Percentiles rank a stretch among this genome's conserved stretches.
Conservation (phyloP, 2,888 invertebrate species). For the Tortrix viridana region DNA sequence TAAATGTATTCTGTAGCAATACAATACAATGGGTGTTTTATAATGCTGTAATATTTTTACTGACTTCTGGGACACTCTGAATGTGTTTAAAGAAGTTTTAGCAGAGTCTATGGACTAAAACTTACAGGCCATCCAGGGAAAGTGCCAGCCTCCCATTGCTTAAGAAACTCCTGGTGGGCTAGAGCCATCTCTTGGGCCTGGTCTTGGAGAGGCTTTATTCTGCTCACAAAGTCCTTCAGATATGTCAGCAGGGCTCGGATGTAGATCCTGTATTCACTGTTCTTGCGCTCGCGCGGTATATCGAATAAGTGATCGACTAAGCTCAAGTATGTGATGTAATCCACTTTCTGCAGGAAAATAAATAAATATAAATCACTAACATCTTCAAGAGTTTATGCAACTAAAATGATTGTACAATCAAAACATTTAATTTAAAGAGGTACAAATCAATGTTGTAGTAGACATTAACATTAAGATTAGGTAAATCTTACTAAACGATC, state of each 20-base stretch:
- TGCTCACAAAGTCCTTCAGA: slow-evolving; percentile 90
- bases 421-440: no score
- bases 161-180: slow-evolving; percentile 91
- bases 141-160: slow-evolving; percentile 94
- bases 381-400: no score
- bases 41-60: no score
- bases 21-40: no score
- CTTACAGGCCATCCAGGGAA: slow-evolving; percentile 97
- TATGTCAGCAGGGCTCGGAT: slow-evolving; percentile 93
- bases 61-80: no score
- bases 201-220: slow-evolving; percentile 94
- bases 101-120: slow-evolving; percentile 35
- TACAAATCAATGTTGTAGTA: no score
- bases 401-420: no score
- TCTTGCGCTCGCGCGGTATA: slow-evolving; percentile 95
- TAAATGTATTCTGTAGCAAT: not conserved
- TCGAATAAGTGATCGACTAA: slow-evolving; percentile 98
- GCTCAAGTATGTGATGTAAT: slow-evolving; percentile 97
- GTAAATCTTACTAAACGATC: no score
- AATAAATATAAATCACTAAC: not conserved
- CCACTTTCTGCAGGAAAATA: slow-evolving; percentile 87
- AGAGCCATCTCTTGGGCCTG: slow-evolving; percentile 90
- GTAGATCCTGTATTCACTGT: slow-evolving; percentile 94
- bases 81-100: no score
- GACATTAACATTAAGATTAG: no score